Conservation (phyloP, 2,113 vertebrate species). For the Pelodiscus sinensis region DNA sequence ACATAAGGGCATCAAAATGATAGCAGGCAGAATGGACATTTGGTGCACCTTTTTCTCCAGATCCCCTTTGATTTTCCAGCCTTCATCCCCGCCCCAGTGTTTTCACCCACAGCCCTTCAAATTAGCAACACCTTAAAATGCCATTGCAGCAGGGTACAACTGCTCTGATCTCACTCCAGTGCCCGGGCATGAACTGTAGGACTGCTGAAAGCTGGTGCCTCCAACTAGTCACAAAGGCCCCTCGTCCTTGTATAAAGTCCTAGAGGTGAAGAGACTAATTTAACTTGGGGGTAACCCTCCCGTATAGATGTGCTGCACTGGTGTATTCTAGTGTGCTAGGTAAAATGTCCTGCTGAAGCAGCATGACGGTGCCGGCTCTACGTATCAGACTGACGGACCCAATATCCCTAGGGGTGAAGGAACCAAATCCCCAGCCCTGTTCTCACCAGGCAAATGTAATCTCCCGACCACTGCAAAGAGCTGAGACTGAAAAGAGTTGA, state of each 20-base stretch:
- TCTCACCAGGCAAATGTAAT: no score
- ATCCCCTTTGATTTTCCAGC: background rate
- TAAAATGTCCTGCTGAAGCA: no score
- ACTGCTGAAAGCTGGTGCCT: background rate
- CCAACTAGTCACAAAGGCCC: background rate
- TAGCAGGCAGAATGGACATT: background rate
- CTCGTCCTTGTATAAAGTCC: background rate
- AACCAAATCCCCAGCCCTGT: no score
- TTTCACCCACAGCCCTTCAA: background rate
- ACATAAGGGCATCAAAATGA: background rate
- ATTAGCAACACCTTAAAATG: background rate
- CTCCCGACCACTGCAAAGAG: no score
- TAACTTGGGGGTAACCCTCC: background rate
- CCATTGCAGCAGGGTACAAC: background rate
- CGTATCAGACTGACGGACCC: no score
- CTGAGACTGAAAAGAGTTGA: no score
- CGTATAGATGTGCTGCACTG: background rate
- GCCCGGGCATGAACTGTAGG: background rate
- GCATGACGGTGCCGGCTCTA: no score
- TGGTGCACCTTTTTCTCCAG: background rate
- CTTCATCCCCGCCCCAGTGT: background rate
- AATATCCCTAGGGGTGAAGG: no score
- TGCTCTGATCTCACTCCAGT: background rate
- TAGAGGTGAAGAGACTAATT: constrained; percentile 1
- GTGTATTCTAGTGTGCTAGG: background rate